Conservation (phyloP, 2,113 vertebrate species). For the Brachypteracias leptosomus region DNA sequence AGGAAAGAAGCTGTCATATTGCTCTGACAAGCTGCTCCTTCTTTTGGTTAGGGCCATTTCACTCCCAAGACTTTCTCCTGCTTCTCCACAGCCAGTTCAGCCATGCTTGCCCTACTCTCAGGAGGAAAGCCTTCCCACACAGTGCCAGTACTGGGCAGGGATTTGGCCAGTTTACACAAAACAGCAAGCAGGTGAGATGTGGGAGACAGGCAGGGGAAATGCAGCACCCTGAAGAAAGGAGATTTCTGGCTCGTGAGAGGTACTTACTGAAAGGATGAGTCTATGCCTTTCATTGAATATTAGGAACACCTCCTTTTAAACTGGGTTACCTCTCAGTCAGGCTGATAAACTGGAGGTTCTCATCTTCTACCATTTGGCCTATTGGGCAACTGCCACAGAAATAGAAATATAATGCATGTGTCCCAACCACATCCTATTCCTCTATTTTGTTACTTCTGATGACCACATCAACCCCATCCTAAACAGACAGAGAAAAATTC, state of each 20-base stretch:
- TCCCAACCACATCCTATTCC: not conserved
- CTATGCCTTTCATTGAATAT: not conserved
- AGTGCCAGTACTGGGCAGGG: rapidly evolving
- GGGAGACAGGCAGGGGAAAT: not conserved
- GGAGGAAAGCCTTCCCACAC: not conserved
- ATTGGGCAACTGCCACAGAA: not conserved
- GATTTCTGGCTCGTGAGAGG: not conserved
- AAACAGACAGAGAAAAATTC: not conserved
- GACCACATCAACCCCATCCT: not conserved
- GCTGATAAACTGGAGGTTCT: not conserved
- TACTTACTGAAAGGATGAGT: not conserved
- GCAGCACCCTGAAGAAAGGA: not conserved
- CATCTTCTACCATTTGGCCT: not conserved
- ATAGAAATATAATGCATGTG: not conserved
- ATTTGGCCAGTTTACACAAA: not conserved
- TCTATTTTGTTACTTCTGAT: not conserved
- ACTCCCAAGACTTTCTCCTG: not conserved
- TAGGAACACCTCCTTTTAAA: not conserved
- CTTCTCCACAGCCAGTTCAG: not conserved
- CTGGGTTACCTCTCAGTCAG: not conserved
- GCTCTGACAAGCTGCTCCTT: not conserved
- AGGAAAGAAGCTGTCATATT: not conserved
- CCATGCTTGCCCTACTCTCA: not conserved
- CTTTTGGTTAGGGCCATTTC: not conserved
- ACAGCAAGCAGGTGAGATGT: not conserved